Conservation (phyloP, 2,888 invertebrate species). For the Sinohyriopsis cumingii region DNA sequence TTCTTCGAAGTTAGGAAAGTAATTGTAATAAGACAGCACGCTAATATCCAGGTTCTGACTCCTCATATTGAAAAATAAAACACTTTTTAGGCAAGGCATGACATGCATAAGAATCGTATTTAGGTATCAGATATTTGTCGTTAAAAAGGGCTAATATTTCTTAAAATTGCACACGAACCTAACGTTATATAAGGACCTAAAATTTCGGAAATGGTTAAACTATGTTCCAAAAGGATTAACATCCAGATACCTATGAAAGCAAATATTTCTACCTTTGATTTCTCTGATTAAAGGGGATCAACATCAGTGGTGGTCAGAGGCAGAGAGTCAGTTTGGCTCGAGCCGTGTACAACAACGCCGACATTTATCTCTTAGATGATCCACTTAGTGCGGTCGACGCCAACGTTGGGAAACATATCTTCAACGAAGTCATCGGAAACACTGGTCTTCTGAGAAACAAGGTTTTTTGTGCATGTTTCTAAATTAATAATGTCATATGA, state of each 20-base stretch:
- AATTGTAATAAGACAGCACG: no score
- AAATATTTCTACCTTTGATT: background rate
- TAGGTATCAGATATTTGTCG: no score
- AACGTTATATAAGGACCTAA: background rate
- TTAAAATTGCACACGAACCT: no score
- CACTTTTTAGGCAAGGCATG: no score
- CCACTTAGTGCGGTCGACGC: conserved; percentile 96
- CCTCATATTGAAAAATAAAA: no score
- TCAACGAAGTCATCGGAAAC: conserved; percentile 92
- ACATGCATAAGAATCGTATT: no score
- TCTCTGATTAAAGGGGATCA: conserved; percentile 68
- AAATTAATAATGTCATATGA: no score
- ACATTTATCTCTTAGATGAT: conserved; percentile 92
- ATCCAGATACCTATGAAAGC: background rate
- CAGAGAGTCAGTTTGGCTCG: conserved; percentile 71
- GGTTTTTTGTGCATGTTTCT: conserved; percentile 41
- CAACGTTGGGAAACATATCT: conserved; percentile 98
- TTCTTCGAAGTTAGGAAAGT: no score
- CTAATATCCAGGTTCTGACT: no score
- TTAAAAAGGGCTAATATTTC: no score
- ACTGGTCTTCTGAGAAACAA: conserved; percentile 74
- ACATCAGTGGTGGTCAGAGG: conserved; percentile 71
- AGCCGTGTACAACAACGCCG: conserved; percentile 70
- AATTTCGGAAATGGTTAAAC: background rate
- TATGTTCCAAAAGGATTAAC: background rate